Conservation (phyloP, 2,888 invertebrate species). For the Myopa testacea region DNA sequence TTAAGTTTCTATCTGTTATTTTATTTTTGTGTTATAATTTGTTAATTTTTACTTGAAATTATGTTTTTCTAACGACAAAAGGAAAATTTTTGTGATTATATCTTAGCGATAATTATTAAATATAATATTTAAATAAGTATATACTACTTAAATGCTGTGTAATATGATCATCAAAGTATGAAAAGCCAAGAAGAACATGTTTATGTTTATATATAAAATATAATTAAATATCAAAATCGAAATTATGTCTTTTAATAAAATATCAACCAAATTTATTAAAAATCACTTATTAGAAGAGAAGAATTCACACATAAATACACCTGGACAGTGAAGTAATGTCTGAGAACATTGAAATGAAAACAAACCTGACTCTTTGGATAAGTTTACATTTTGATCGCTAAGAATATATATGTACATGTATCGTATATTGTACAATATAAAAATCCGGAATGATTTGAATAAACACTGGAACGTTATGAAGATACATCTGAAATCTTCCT, state of each 20-base stretch:
- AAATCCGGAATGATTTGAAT: too few species aligned
- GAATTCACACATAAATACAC: too few species aligned
- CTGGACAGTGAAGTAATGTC: too few species aligned
- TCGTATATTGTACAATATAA: too few species aligned
- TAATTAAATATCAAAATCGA: conserved; percentile 2
- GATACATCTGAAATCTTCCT: too few species aligned
- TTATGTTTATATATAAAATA: conserved; percentile 45
- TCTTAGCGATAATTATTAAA: conserved; percentile 21
- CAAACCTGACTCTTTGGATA: too few species aligned
- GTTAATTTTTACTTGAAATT: conserved; percentile 28
- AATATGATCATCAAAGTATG: conserved; percentile 24
- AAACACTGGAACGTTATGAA: too few species aligned
- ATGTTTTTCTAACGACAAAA: conserved; percentile 26
- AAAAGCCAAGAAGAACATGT: conserved; percentile 42
- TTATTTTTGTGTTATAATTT: conserved; percentile 13
- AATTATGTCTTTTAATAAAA: not conserved
- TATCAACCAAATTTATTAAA: not conserved
- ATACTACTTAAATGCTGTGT: conserved; percentile 37
- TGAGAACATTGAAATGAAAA: too few species aligned
- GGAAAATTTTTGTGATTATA: conserved; percentile 42
- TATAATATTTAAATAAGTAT: conserved; percentile 44
- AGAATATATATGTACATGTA: too few species aligned
- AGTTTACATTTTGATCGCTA: too few species aligned
- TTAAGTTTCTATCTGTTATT: conserved; percentile 5
- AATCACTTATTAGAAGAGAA: not conserved